Evolutionary conservation across 2,797 vertebrate genomes (phyloP).

Genomic region (Chrosomus eos): DNA sequence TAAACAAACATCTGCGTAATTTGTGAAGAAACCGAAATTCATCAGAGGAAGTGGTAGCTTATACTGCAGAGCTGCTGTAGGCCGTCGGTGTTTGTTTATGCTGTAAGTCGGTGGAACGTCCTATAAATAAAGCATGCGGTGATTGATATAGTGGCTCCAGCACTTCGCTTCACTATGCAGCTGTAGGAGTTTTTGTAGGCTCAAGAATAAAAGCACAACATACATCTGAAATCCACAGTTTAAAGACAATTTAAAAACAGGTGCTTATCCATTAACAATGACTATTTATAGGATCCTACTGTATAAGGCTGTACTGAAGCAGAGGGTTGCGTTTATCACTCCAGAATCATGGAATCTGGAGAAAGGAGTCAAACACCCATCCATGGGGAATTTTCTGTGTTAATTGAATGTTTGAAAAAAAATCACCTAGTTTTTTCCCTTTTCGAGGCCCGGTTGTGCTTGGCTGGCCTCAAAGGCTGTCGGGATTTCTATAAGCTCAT

Average conservation of each 20-base stretch:
- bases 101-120: neutral
- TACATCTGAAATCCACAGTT: neutral
- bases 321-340: neutral
- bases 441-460: neutral
- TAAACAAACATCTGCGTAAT: slow-evolving; percentile 33
- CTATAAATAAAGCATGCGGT: slow-evolving; percentile 27
- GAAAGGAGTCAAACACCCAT: slow-evolving; percentile 5
- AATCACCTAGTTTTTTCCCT: neutral
- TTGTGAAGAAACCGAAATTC: neutral
- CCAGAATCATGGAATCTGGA: slow-evolving; percentile 1
- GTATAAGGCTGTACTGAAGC: neutral
- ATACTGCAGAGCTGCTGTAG: slow-evolving; percentile 9
- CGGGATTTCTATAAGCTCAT: slow-evolving; percentile 10
- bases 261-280: slow-evolving; percentile 12
- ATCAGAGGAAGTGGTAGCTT: slow-evolving; percentile 21
- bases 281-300: neutral
- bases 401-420: slow-evolving; percentile 2
- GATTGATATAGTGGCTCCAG: slow-evolving; percentile 10
- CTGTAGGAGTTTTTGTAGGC: neutral
- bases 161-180: neutral
- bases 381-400: neutral
- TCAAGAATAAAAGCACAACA: neutral
- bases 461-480: neutral
- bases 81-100: slow-evolving; percentile 11
- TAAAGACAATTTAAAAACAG: slow-evolving; percentile 5